Evolutionary conservation across 2,888 invertebrate genomes (phyloP).

Genomic region (Magallana nippona): DNA sequence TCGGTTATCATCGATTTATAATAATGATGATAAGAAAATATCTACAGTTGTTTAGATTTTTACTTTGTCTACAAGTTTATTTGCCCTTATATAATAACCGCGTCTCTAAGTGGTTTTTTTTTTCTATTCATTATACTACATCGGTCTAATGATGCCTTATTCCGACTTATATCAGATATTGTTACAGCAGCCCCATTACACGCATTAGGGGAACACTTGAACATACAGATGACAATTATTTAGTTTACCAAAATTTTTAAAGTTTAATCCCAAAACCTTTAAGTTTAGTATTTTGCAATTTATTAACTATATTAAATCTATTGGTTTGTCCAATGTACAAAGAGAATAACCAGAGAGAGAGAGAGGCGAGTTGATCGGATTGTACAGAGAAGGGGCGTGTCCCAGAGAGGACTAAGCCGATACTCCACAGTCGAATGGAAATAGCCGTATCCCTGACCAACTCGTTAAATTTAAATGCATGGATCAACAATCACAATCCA

Average conservation of each 20-base stretch:
- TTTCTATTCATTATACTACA: too few relatives aligned
- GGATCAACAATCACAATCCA: slow-evolving; percentile 49
- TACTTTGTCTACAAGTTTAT: too few relatives aligned
- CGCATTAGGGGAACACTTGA: too few relatives aligned
- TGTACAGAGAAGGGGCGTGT: slow-evolving; percentile 44
- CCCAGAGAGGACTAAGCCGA: slow-evolving; percentile 41
- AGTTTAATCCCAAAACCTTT: neutral
- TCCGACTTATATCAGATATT: too few relatives aligned
- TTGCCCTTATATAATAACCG: too few relatives aligned
- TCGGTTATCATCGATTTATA: too few relatives aligned
- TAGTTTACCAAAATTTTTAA: neutral
- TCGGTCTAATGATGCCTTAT: too few relatives aligned
- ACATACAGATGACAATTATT: too few relatives aligned
- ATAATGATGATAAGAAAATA: too few relatives aligned
- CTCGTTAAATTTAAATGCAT: slow-evolving; percentile 41
- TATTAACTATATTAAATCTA: neutral
- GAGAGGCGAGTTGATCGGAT: slow-evolving; percentile 2
- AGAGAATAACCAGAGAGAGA: slow-evolving; percentile 11
- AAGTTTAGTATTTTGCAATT: neutral
- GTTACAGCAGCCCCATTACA: too few relatives aligned
- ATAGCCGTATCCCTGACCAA: slow-evolving; percentile 27
- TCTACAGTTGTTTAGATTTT: too few relatives aligned
- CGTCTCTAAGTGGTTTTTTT: too few relatives aligned
- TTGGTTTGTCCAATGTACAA: neutral
- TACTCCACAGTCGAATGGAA: slow-evolving; percentile 21